Percentiles rank a stretch among this genome's conserved stretches.
These are phyloP conservation scores for Brachynemurus nebulosus DNA, from an alignment of 2,888 invertebrate genomes.

Conservation along the genomic window DNA sequence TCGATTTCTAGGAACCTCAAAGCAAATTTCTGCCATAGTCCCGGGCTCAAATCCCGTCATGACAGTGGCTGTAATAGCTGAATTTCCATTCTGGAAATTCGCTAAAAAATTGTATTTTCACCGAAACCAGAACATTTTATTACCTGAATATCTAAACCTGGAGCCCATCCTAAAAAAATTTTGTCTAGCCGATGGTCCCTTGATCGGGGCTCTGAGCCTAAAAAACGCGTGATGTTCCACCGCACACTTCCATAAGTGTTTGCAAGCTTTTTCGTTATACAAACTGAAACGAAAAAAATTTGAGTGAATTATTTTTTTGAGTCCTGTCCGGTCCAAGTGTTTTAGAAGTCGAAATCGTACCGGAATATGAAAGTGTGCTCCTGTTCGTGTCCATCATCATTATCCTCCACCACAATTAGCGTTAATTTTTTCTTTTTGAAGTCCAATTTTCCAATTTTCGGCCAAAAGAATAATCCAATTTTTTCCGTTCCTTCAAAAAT, in stretches of 20 bases:
- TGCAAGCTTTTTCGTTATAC: slow-evolving; percentile 95
- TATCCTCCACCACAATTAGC: slow-evolving; percentile 95
- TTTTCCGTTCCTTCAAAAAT: slow-evolving; percentile 95
- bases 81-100: too few relatives aligned
- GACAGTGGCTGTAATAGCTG: too few relatives aligned
- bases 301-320: slow-evolving; percentile 2
- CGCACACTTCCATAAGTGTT: slow-evolving; percentile 99
- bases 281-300: slow-evolving; percentile 33
- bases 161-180: slow-evolving; percentile 99
- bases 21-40: too few relatives aligned
- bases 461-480: slow-evolving; percentile 99
- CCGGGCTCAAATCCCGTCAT: too few relatives aligned
- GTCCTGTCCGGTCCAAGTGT: not conserved
- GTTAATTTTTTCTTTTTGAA: slow-evolving; percentile 97
- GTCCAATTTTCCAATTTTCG: slow-evolving; percentile 93
- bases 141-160: slow-evolving; percentile 63
- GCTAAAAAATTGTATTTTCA: not conserved
- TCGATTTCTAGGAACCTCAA: too few relatives aligned
- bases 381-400: slow-evolving; percentile 91
- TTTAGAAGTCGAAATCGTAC: slow-evolving; percentile 21
- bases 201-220: slow-evolving; percentile 78
- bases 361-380: slow-evolving; percentile 98
- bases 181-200: slow-evolving; percentile 77
- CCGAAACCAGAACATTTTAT: not conserved
- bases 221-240: slow-evolving; percentile 99